Base-by-base conservation (phyloP, 2,888 invertebrate genomes). In the Stenchaetothrips biformis region DNA sequence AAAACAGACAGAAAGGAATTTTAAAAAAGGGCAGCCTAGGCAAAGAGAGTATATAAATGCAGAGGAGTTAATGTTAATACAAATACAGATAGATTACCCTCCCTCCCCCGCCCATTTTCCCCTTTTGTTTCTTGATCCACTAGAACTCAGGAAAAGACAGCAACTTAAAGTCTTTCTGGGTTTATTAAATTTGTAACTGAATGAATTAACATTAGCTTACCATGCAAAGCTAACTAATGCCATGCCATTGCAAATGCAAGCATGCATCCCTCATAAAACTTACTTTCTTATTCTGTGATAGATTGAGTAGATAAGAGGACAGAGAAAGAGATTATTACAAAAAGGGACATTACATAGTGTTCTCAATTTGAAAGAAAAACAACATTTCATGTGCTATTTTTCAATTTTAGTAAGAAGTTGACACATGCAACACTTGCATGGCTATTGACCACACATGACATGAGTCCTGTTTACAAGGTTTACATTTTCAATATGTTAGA, bases 221-320 rank as follows among this genome's bases (percentile, higher is more conserved):
- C 67, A 74, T 74, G 67, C 67, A 25, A 21, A 74, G 67, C 67
- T 25, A 9, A 74, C 67, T 74, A 25, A 11, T 74, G 67, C 21
- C 88, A 90, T 91, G 88, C 83, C 87, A 78, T 67, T 81, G 80
- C 25, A 85, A 84, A 83, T 84, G 84, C 82, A 81, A 77, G 80
- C 27, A 77, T 48, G 67, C 77, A 79, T 81, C 37, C 81, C 49
- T 27, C 59, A 80, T 82, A 80, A 87, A 79, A 74, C 67, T 74
- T 74, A 74, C 67, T 74, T 74, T 74, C 67, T 78, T 78, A 78
- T 78, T 78, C 49, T 78, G 48, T 37, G 9, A n/a, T 7, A 47
- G 49, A 37, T 84, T 83, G 83, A 84, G 84, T 82, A 81, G 59
- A 82, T 21, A 67, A 48, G 74, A 79, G 79, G 80, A 82, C 59